Evolutionary conservation across 1,140 invertebrate genomes (phyloP).

Genomic region (Calycopis cecrops): DNA sequence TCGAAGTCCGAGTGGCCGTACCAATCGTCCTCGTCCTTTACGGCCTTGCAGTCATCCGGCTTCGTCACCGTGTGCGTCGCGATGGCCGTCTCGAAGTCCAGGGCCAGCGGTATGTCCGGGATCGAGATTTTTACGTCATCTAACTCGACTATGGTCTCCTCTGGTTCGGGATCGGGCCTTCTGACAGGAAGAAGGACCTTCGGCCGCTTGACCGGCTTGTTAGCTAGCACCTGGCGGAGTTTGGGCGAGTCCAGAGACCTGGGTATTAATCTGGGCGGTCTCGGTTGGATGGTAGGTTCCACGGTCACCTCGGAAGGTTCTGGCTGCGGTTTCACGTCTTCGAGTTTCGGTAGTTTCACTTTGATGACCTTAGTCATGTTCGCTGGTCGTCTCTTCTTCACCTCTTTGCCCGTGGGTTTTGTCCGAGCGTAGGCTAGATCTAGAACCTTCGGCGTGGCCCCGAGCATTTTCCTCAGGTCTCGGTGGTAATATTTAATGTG

Average conservation of each 20-base stretch:
- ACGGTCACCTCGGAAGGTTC: slow-evolving; percentile 12
- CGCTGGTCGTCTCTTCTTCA: slow-evolving; percentile 23
- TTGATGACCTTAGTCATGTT: slow-evolving; percentile 39
- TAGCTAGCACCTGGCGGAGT: slow-evolving; percentile 40
- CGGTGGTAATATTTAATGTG: slow-evolving; percentile 94
- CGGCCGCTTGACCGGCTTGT: slow-evolving; percentile 53
- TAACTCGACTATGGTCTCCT: slow-evolving; percentile 20
- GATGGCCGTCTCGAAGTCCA: slow-evolving; percentile 56
- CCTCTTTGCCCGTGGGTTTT: slow-evolving; percentile 29
- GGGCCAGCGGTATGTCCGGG: slow-evolving; percentile 5
- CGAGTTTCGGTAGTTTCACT: slow-evolving; percentile 45
- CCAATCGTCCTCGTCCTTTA: slow-evolving; percentile 58
- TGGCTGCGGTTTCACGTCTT: slow-evolving; percentile 33
- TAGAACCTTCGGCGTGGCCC: slow-evolving; percentile 88
- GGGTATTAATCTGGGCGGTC: slow-evolving; percentile 26
- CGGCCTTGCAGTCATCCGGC: slow-evolving; percentile 27
- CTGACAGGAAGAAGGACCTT: slow-evolving; percentile 53
- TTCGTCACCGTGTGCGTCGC: slow-evolving; percentile 58
- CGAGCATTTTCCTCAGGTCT: slow-evolving; percentile 84
- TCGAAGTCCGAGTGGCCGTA: slow-evolving; percentile 48
- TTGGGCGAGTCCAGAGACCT: slow-evolving; percentile 57
- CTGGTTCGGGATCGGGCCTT: slow-evolving; percentile 34
- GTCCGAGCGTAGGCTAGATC: slow-evolving; percentile 86
- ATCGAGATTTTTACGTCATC: slow-evolving; percentile 9
- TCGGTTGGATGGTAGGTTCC: slow-evolving; percentile 14